Conservation (phyloP, 1,140 invertebrate species). For the Pygmarrhopalites habei region DNA sequence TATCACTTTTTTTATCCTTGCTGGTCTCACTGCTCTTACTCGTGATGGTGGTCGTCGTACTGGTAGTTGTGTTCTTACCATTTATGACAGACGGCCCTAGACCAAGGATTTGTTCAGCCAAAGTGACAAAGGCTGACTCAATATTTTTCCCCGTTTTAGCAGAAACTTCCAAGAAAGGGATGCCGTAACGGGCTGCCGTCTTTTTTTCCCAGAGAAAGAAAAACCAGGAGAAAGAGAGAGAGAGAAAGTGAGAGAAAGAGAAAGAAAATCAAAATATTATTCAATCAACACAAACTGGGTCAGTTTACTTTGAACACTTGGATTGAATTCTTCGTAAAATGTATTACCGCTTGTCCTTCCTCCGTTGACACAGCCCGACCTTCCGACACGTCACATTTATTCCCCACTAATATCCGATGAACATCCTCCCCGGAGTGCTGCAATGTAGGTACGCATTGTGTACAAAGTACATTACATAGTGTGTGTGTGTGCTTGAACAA, state of each 20-base stretch:
- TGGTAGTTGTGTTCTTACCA: too few relatives aligned
- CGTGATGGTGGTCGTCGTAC: too few relatives aligned
- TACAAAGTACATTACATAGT: too few relatives aligned
- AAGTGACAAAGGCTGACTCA: slow-evolving; percentile 39
- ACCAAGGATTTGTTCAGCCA: slow-evolving; percentile 5
- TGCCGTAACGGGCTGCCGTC: slow-evolving; percentile 48
- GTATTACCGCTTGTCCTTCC: slow-evolving; percentile 8
- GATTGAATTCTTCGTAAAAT: too few relatives aligned
- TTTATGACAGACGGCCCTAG: not conserved
- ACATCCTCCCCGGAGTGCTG: not conserved
- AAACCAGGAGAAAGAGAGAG: not conserved
- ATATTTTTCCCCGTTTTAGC: slow-evolving; percentile 50
- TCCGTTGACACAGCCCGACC: not conserved
- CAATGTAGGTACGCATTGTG: not conserved
- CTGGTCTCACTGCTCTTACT: too few relatives aligned
- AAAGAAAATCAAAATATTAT: too few relatives aligned
- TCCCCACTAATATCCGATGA: slow-evolving; percentile 5
- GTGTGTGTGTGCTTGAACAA: too few relatives aligned
- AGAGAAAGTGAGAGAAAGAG: too few relatives aligned
- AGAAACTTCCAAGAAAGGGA: slow-evolving; percentile 54
- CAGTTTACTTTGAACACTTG: too few relatives aligned
- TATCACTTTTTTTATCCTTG: too few relatives aligned
- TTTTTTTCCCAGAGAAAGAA: slow-evolving; percentile 38
- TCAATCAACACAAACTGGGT: too few relatives aligned
- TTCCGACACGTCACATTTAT: slow-evolving; percentile 13